Conservation (phyloP, 2,888 invertebrate species). For the Pterostichus madidus region DNA sequence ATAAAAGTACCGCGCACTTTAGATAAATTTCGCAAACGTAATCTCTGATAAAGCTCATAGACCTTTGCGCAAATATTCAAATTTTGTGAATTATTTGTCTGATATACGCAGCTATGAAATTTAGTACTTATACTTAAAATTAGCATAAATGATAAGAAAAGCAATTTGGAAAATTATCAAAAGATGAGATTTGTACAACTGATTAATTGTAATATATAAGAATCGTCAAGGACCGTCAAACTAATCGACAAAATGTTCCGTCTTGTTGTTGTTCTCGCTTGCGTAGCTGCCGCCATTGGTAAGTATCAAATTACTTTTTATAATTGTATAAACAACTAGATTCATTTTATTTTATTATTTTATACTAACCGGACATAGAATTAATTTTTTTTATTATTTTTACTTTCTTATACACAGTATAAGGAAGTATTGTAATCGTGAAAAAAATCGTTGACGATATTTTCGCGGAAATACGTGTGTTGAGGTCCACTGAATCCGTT, state of each 20-base stretch:
- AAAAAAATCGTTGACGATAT: too few relatives aligned
- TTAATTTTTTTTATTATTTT: too few relatives aligned
- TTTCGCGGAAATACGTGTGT: too few relatives aligned
- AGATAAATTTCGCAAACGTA: constrained; percentile 6
- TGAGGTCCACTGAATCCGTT: too few relatives aligned
- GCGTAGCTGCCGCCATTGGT: constrained; percentile 7
- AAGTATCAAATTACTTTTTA: constrained; percentile 7
- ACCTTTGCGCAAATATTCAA: constrained; percentile 11
- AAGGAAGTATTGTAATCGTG: too few relatives aligned
- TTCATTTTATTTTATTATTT: too few relatives aligned
- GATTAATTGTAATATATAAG: constrained; percentile 27
- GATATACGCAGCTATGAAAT: not conserved
- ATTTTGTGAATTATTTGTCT: not conserved
- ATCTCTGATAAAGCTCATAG: not conserved
- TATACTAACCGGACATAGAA: too few relatives aligned
- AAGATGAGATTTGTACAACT: constrained; percentile 30
- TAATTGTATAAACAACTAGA: too few relatives aligned
- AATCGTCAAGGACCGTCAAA: not conserved
- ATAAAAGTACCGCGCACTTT: not conserved
- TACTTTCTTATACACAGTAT: too few relatives aligned
- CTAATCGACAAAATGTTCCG: constrained; percentile 31
- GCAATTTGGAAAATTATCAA: constrained; percentile 3
- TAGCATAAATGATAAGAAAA: not conserved
- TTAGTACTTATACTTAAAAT: not conserved
- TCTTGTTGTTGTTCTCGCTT: constrained; percentile 23